Percentiles rank a stretch among this genome's conserved stretches.
phyloP scores from a whole-genome alignment of 2,888 invertebrate species.

The Agelastica alni region DNA sequence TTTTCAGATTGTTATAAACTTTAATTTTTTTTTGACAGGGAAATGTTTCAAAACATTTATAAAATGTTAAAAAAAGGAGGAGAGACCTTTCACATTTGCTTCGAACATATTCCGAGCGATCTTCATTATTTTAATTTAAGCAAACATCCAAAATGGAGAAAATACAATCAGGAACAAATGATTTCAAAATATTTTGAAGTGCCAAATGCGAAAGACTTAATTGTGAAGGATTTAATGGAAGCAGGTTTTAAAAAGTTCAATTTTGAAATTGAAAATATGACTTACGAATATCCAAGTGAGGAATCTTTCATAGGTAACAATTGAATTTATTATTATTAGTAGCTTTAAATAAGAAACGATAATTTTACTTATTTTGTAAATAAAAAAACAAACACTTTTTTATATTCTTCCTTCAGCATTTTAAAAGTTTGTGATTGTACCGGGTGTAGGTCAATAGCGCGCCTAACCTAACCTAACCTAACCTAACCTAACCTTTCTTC shows the following conservation, averaged over 20 bases:
- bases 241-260: slow-evolving; percentile 2
- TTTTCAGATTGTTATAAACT: too few relatives aligned
- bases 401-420: too few relatives aligned
- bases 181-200: neutral
- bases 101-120: neutral
- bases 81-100: neutral
- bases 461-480: too few relatives aligned
- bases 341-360: too few relatives aligned
- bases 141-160: slow-evolving; percentile 11
- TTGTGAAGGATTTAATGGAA: neutral
- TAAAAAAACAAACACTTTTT: too few relatives aligned
- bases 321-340: too few relatives aligned
- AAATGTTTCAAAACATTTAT: slow-evolving; percentile 1
- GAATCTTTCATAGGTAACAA: slow-evolving; percentile 5
- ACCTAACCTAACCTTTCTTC: too few relatives aligned
- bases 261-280: neutral
- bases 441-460: too few relatives aligned
- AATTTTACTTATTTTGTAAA: too few relatives aligned
- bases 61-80: slow-evolving; percentile 11
- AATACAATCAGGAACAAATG: slow-evolving; percentile 8
- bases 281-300: neutral
- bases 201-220: neutral
- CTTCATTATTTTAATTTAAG: neutral
- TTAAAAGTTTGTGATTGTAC: too few relatives aligned
- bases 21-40: neutral